phyloP scores from a whole-genome alignment of 2,888 invertebrate genomes.

The Cancer borealis region DNA sequence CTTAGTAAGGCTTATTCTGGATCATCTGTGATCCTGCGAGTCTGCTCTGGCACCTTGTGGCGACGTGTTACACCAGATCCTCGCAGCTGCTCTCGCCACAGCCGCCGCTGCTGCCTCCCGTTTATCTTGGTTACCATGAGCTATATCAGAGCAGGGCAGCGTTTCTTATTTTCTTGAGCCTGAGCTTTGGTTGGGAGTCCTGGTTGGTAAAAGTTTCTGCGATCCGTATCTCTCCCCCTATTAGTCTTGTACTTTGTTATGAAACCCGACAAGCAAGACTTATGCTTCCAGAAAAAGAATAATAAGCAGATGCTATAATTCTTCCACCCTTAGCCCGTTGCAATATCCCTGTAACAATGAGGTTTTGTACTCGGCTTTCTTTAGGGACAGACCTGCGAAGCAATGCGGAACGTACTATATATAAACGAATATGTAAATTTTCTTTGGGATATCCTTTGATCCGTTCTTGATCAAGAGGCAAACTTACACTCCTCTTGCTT shows the following conservation, averaged over 20 bases:
- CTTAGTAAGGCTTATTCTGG: neutral
- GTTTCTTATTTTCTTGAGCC: slow-evolving; percentile 16
- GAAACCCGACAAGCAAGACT: neutral
- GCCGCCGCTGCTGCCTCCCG: neutral
- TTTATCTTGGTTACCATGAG: neutral
- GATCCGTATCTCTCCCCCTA: neutral
- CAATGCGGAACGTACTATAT: neutral
- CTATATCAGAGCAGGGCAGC: neutral
- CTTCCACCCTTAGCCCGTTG: neutral
- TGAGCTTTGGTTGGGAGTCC: neutral
- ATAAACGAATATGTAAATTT: neutral
- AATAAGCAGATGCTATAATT: slow-evolving; percentile 12
- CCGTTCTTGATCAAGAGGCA: neutral
- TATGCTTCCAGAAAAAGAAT: neutral
- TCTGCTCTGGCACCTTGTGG: neutral
- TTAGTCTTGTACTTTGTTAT: slow-evolving; percentile 23
- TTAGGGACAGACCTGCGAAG: neutral
- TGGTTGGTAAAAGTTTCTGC: neutral
- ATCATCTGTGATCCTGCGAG: neutral
- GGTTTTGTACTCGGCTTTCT: neutral
- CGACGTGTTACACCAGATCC: neutral
- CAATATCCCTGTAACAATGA: neutral
- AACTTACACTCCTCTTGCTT: neutral
- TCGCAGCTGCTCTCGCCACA: neutral
- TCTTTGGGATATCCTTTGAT: neutral